Evolutionary conservation across 2,888 invertebrate species (phyloP).

Genomic region (Drosophila testacea): DNA sequence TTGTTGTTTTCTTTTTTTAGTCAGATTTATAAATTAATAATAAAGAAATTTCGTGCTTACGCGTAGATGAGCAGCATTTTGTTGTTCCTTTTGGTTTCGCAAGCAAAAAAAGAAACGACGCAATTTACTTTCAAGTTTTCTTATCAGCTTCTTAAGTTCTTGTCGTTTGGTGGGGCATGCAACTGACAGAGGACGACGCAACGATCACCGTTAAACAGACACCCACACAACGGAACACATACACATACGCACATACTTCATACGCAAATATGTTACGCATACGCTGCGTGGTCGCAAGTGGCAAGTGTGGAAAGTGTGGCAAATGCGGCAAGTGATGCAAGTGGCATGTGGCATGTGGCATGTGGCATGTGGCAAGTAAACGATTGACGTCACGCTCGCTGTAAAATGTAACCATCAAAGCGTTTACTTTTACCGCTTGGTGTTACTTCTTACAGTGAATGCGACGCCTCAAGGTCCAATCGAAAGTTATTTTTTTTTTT

Average conservation of each 20-base stretch:
- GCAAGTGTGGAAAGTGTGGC: not conserved
- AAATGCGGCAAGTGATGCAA: not conserved
- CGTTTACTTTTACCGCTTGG: constrained; percentile 91
- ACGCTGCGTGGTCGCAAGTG: constrained; percentile 34
- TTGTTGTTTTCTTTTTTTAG: constrained; percentile 13
- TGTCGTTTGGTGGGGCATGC: constrained; percentile 13
- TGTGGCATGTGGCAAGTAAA: constrained; percentile 4
- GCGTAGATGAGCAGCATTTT: constrained; percentile 45
- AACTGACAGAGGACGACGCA: constrained; percentile 37
- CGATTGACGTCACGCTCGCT: constrained; percentile 88
- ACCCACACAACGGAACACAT: not conserved
- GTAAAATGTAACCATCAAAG: constrained; percentile 95
- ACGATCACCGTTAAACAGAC: not conserved
- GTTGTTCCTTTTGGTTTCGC: constrained; percentile 2
- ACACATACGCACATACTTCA: not conserved
- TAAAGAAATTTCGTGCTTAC: constrained; percentile 60
- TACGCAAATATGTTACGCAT: constrained; percentile 30
- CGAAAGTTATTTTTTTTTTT: not conserved
- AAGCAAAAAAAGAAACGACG: not conserved
- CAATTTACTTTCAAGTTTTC: constrained; percentile 43
- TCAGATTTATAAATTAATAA: constrained; percentile 59
- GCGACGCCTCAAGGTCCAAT: constrained; percentile 84
- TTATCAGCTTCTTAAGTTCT: constrained; percentile 13
- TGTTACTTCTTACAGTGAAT: constrained; percentile 99
- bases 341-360: constrained; percentile 5